These are phyloP conservation scores for Montifringilla adamsi DNA, from an alignment of 2,113 vertebrate species.

Conservation along the genomic window DNA sequence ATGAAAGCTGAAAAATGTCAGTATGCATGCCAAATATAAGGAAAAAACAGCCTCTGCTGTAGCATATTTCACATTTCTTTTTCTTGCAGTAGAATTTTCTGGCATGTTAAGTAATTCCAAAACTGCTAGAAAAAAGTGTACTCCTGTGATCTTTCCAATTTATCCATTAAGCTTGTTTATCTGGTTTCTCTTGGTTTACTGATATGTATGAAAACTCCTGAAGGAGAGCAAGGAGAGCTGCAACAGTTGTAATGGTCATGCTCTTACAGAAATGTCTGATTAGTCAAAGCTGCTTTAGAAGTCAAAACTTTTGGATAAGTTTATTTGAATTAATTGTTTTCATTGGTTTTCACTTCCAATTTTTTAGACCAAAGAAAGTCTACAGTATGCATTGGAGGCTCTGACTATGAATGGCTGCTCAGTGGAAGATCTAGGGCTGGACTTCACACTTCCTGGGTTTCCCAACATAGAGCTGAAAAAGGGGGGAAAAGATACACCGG, in stretches of 20 bases:
- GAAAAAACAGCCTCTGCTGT: neutral
- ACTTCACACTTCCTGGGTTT: constrained; percentile 96
- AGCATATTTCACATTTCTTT: neutral
- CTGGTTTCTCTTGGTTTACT: neutral
- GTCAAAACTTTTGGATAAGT: neutral
- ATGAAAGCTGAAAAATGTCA: neutral
- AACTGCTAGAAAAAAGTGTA: neutral
- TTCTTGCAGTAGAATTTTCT: neutral
- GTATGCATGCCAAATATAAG: neutral
- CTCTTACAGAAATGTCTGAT: neutral
- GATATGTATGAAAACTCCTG: neutral
- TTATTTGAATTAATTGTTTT: constrained; percentile 3
- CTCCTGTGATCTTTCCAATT: neutral
- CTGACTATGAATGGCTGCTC: constrained; percentile 98
- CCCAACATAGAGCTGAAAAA: constrained; percentile 98
- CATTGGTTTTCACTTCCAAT: neutral
- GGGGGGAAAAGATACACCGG: constrained; percentile 94
- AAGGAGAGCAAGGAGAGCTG: neutral
- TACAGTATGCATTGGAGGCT: constrained; percentile 93
- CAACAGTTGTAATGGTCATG: neutral
- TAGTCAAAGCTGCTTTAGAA: neutral
- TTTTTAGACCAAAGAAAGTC: constrained; percentile 90
- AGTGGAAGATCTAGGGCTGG: constrained; percentile 94
- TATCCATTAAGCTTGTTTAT: neutral
- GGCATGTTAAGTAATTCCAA: neutral